These are phyloP conservation scores for Phthorimaea operculella DNA, from an alignment of 1,140 invertebrate genomes.

Conservation along the genomic window DNA sequence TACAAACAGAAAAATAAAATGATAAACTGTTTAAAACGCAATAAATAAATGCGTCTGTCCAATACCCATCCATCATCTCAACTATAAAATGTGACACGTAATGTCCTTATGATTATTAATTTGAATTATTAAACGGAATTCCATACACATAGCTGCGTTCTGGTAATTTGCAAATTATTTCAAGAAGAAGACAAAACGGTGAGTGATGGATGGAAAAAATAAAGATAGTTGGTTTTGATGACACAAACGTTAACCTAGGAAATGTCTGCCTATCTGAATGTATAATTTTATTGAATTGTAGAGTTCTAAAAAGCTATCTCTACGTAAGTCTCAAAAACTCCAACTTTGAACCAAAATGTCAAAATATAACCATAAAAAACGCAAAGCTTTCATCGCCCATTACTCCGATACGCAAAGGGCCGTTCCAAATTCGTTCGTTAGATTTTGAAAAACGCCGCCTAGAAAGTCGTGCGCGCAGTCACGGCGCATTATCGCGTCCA, in stretches of 20 bases:
- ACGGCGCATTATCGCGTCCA: constrained; percentile 57
- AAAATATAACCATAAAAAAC: neutral
- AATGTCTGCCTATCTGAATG: no score
- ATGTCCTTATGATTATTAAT: neutral
- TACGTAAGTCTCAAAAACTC: neutral
- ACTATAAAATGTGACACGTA: constrained; percentile 5
- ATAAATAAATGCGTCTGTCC: neutral
- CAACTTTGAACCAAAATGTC: neutral
- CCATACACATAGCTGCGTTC: neutral
- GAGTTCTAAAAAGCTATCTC: neutral
- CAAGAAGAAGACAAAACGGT: no score
- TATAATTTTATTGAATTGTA: no score
- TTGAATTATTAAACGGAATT: neutral
- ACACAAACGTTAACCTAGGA: no score
- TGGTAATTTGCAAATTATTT: neutral
- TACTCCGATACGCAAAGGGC: constrained; percentile 20
- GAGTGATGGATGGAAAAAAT: neutral
- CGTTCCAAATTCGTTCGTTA: constrained; percentile 40
- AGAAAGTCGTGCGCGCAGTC: constrained; percentile 60
- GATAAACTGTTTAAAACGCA: neutral
- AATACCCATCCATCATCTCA: neutral
- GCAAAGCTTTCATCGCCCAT: constrained; percentile 1
- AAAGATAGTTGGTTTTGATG: neutral
- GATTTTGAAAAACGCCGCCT: constrained; percentile 31
- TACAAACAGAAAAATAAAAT: no score